Percentiles rank a stretch among this genome's conserved stretches.
Evolutionary conservation across 2,113 vertebrate species (phyloP).

Genomic region (Furnarius figulus): DNA sequence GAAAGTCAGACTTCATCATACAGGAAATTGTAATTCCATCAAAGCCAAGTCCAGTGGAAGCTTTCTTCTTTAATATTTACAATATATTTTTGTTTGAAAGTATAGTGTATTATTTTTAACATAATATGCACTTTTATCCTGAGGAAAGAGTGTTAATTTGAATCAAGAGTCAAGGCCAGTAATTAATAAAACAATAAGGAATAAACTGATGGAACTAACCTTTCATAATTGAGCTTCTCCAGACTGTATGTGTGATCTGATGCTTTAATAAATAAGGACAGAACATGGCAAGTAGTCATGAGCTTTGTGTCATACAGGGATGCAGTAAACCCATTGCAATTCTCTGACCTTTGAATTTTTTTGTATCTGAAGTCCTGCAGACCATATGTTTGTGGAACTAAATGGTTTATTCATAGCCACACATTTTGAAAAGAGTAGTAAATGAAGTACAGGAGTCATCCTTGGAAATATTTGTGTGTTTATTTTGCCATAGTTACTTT

Average conservation of each 20-base stretch:
- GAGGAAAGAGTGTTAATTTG: background rate
- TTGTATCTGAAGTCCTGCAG: background rate
- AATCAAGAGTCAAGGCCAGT: background rate
- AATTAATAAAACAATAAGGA: constrained; percentile 19
- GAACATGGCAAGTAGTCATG: background rate
- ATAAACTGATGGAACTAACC: background rate
- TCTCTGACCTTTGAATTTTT: background rate
- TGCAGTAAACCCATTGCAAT: background rate
- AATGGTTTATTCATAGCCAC: constrained; percentile 45
- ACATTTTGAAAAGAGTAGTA: background rate
- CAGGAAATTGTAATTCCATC: background rate
- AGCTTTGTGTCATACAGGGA: background rate
- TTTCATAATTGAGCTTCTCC: background rate
- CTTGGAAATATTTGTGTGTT: background rate
- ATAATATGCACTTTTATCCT: background rate
- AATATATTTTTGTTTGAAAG: background rate
- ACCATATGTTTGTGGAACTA: background rate
- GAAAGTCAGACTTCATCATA: background rate
- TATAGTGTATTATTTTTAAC: background rate
- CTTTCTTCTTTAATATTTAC: background rate
- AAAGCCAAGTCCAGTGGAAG: background rate
- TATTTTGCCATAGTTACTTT: background rate
- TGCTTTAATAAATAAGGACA: constrained; percentile 18
- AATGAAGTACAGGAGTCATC: background rate
- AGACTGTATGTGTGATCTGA: background rate